These are phyloP conservation scores for Monodelphis domestica DNA, from an alignment of 2,797 vertebrate species.

Conservation along the genomic window DNA sequence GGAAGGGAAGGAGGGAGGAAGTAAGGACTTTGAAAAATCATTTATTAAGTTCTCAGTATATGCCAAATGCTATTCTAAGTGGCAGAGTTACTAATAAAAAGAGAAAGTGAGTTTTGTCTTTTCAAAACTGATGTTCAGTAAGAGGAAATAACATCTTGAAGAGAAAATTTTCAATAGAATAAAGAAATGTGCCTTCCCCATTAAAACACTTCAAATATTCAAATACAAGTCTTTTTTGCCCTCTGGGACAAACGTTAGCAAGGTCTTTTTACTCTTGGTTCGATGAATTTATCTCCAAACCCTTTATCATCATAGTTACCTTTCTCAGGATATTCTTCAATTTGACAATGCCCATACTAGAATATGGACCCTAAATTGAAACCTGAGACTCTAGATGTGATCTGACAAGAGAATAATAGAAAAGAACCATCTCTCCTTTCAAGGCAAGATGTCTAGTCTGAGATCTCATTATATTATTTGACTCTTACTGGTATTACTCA, in stretches of 20 bases:
- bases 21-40: no score
- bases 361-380: background rate
- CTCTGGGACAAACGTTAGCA: no score
- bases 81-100: no score
- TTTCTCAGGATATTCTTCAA: background rate
- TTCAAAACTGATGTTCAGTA: background rate
- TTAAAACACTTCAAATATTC: background rate
- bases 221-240: background rate
- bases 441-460: background rate
- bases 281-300: background rate
- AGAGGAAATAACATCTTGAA: background rate
- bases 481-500: background rate
- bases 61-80: no score
- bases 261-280: no score
- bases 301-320: background rate
- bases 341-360: background rate
- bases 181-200: background rate
- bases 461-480: background rate
- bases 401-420: background rate
- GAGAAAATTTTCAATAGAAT: background rate
- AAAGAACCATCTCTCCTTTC: background rate
- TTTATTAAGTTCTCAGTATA: no score
- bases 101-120: background rate
- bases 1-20: no score
- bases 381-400: background rate